phyloP scores from a whole-genome alignment of 2,797 vertebrate species.

The Oryzias dopingdopingensis region DNA sequence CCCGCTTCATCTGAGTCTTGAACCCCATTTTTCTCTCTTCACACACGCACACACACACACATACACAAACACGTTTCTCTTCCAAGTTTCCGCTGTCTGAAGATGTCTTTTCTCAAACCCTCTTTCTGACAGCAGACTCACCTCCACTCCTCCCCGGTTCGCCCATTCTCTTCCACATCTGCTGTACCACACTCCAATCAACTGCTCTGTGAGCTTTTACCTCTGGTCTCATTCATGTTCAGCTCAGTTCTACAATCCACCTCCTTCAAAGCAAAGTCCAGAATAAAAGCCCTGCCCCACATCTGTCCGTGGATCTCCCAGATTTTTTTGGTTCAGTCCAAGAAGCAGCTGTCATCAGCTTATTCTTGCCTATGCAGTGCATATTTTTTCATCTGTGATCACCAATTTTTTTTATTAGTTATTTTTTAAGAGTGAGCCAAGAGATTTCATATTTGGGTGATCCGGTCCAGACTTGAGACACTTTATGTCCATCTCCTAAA shows the following conservation, averaged over 20 bases:
- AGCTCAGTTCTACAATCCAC: conserved; percentile 52
- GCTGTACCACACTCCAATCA: conserved; percentile 74
- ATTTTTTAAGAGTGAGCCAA: conserved; percentile 31
- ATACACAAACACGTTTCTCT: conserved; percentile 58
- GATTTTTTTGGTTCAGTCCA: conserved; percentile 40
- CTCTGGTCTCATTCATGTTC: conserved; percentile 52
- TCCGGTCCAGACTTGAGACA: conserved; percentile 24
- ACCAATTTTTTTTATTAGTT: conserved; percentile 12
- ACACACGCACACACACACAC: conserved; percentile 61
- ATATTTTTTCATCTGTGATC: conserved; percentile 57
- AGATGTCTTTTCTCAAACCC: conserved; percentile 19
- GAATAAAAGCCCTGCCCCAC: conserved; percentile 30
- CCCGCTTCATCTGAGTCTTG: conserved; percentile 40
- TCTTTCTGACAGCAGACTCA: conserved; percentile 43
- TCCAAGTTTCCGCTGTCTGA: conserved; percentile 43
- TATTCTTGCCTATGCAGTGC: conserved; percentile 70
- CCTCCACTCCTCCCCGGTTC: conserved; percentile 25
- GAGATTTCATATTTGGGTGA: conserved; percentile 21
- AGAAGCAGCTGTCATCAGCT: conserved; percentile 51
- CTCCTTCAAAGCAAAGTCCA: conserved; percentile 46
- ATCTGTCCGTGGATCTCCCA: conserved; percentile 25
- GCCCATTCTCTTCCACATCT: conserved; percentile 25
- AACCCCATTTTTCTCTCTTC: conserved; percentile 29
- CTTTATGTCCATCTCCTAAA: conserved; percentile 25
- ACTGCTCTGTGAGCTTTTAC: conserved; percentile 52